These are phyloP conservation scores for Phenganax marumi DNA, from an alignment of 92 coral and sea anemone species.

Conservation along the genomic window DNA sequence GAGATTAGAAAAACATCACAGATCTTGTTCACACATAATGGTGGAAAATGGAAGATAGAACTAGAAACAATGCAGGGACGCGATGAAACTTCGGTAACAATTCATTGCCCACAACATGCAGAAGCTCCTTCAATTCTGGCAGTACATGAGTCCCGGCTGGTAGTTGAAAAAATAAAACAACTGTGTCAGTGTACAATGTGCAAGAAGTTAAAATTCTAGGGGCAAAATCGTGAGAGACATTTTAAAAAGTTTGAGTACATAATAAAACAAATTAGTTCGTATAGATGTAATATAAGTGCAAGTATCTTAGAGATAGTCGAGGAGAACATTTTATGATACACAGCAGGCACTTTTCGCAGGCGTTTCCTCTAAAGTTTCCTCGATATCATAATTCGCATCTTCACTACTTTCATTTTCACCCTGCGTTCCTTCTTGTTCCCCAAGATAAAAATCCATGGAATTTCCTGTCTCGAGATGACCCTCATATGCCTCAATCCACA, in stretches of 20 bases:
- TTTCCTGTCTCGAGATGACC: slow-evolving; percentile 40
- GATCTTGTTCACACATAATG: neutral
- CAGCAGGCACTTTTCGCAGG: neutral
- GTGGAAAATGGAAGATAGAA: neutral
- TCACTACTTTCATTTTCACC: neutral
- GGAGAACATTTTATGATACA: neutral
- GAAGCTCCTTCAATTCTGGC: neutral
- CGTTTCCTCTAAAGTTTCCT: neutral
- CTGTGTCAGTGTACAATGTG: neutral
- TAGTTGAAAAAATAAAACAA: neutral
- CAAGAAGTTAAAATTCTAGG: neutral
- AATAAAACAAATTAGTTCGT: neutral
- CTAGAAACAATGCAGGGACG: neutral
- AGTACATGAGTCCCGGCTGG: neutral
- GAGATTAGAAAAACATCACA: neutral
- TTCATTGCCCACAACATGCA: neutral
- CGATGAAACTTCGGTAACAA: neutral
- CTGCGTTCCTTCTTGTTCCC: neutral
- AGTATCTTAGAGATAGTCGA: neutral
- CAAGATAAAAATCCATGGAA: slow-evolving; percentile 21
- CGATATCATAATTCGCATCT: neutral
- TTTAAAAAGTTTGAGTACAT: neutral
- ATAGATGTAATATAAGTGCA: neutral
- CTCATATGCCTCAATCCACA: slow-evolving; percentile 56
- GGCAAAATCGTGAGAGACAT: neutral